Base-by-base conservation (phyloP, 2,888 invertebrate species). In the Andrena minutula region DNA sequence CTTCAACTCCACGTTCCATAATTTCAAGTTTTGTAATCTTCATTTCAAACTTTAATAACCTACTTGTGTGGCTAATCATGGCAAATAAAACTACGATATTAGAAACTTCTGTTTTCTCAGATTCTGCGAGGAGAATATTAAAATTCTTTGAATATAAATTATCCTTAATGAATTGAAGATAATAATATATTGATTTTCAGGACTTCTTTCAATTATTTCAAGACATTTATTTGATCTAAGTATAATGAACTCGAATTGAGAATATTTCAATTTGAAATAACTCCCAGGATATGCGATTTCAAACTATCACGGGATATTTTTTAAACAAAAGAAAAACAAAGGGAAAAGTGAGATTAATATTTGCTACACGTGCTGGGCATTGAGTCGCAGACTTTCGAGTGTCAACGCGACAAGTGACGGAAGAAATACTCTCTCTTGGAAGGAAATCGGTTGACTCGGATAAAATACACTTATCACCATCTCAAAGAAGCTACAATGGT, bases 401-500 rank as follows among this genome's bases (percentile, higher is more conserved):
- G 23, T 26, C 23, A 23, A 23, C 20, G 10, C 12, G 61, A 23
- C 32, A 12, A 23, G 41, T 63, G 23, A n/a, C 12, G 16, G 6
- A 58, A 20, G 69, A 32, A 60, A 69, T 63, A 70, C 66, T 61
- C 47, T 58, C 23, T 26, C 16, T 28, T 8, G 30, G 51, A 74
- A 71, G 51, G 63, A 66, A 79, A 79, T 77, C 83, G 79, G 70
- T 75, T 53, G 70, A 74, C 53, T 69, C 35, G 68, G 68, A 78
- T 77, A 75, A 74, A 82, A 72, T 83, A 64, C 72, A 79, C 64
- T 73, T 82, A 84, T 77, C 72, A 56, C 35, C 58, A 60, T 76
- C 71, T 68, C 79, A 71, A 83, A 83, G 84, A 81, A 84, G 72
- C 78, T 78, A 74, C 82, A 77, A 72, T 79, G 73, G 78, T 77